Conservation (phyloP, 2,888 invertebrate species). For the Drosophila robusta region DNA sequence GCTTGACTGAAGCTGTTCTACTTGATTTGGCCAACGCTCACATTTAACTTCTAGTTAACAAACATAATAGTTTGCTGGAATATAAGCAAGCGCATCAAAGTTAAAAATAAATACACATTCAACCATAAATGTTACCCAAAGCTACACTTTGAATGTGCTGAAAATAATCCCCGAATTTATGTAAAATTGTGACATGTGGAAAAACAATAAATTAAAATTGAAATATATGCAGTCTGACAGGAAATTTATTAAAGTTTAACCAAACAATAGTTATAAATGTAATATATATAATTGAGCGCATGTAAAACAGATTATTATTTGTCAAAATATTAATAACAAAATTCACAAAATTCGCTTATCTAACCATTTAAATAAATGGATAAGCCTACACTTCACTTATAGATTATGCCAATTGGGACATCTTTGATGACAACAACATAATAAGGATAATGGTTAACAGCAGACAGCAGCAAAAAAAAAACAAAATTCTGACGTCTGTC, state of each 20-base stretch:
- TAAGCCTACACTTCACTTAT: not conserved
- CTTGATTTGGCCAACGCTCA: not conserved
- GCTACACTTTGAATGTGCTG: too few species aligned
- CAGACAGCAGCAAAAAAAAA: too few species aligned
- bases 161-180: not conserved
- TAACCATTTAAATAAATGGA: not conserved
- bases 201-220: slow-evolving; percentile 6
- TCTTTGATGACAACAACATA: slow-evolving; percentile 17
- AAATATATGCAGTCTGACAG: slow-evolving; percentile 14
- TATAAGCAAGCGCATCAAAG: too few species aligned
- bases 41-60: too few species aligned
- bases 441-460: slow-evolving; percentile 28
- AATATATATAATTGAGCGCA: too few species aligned
- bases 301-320: too few species aligned
- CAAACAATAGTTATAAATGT: not conserved
- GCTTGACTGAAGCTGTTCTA: not conserved
- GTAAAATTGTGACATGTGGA: slow-evolving; percentile 2
- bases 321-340: too few species aligned
- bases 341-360: too few species aligned
- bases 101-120: too few species aligned
- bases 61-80: too few species aligned
- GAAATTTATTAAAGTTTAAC: slow-evolving; percentile 15
- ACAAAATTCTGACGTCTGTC: slow-evolving; percentile 56
- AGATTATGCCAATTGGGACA: not conserved
- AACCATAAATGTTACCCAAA: not conserved